Evolutionary conservation across 1,140 invertebrate genomes (phyloP).

Genomic region (Ceratosolen solmsi): DNA sequence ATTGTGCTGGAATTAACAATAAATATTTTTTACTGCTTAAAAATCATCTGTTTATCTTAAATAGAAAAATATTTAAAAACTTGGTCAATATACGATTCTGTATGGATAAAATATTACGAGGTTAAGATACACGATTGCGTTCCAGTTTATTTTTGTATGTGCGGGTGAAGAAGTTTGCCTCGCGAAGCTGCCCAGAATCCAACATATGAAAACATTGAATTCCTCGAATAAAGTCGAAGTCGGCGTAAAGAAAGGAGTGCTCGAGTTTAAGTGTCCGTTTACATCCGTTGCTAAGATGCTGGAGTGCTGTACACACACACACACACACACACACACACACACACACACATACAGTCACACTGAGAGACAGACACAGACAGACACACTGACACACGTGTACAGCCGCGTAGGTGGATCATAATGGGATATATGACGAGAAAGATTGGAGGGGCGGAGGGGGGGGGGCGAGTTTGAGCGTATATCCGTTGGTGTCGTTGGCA

Average conservation of each 20-base stretch:
- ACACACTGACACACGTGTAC: too few relatives aligned
- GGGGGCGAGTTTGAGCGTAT: not conserved
- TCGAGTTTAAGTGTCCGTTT: slow-evolving; percentile 39
- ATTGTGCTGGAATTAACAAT: too few relatives aligned
- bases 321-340: not conserved
- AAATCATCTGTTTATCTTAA: too few relatives aligned
- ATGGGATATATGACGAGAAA: not conserved
- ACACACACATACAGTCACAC: too few relatives aligned
- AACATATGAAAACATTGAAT: not conserved
- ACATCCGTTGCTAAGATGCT: slow-evolving; percentile 9
- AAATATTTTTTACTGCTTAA: too few relatives aligned
- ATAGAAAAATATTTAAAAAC: too few relatives aligned
- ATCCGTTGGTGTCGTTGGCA: not conserved
- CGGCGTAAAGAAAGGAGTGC: slow-evolving; percentile 8
- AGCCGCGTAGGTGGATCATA: slow-evolving; percentile 11
- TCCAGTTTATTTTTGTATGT: not conserved
- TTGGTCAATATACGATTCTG: too few relatives aligned
- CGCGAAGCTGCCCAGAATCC: not conserved
- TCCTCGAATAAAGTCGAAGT: not conserved
- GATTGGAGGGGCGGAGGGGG: not conserved
- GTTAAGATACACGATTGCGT: not conserved
- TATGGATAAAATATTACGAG: too few relatives aligned
- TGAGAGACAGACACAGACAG: slow-evolving; percentile 12
- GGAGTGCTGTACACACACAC: too few relatives aligned
- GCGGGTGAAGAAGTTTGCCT: not conserved